Conservation (phyloP, 2,888 invertebrate genomes). For the Globia sparganii region DNA sequence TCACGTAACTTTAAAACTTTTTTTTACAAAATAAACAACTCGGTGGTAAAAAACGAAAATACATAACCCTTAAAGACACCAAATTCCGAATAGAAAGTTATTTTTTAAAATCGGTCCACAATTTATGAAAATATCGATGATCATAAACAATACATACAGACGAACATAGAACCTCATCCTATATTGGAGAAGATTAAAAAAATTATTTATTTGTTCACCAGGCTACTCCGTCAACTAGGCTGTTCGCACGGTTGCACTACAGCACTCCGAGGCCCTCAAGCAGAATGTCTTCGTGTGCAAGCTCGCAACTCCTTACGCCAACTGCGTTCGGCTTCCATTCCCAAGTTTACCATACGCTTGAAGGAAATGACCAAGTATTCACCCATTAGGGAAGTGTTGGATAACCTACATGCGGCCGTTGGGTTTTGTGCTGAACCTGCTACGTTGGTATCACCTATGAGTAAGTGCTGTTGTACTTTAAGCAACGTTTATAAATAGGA, state of each 20-base stretch:
- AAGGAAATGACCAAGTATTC: slow-evolving; percentile 94
- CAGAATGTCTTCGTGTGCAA: slow-evolving; percentile 97
- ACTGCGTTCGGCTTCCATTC: slow-evolving; percentile 91
- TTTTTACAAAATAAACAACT: no score
- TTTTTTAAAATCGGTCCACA: no score
- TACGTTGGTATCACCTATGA: slow-evolving; percentile 95
- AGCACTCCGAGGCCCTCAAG: slow-evolving; percentile 96
- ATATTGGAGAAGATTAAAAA: no score
- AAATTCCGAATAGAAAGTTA: no score
- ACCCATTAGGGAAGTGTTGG: slow-evolving; percentile 95
- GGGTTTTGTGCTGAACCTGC: slow-evolving; percentile 98
- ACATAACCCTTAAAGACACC: no score
- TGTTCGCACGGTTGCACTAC: slow-evolving; percentile 97
- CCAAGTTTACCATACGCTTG: slow-evolving; percentile 89
- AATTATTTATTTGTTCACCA: slow-evolving; percentile 70
- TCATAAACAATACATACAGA: no score
- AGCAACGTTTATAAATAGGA: neutral
- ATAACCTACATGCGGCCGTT: slow-evolving; percentile 98
- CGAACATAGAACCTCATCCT: no score
- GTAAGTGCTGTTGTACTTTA: slow-evolving; percentile 93
- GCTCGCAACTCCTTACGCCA: slow-evolving; percentile 93
- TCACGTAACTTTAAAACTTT: no score
- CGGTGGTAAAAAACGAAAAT: no score
- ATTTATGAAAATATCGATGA: no score
- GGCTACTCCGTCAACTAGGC: slow-evolving; percentile 96